A percentile compares a stretch with the other conserved stretches of the same genome.
Evolutionary conservation across 92 coral and sea anemone genomes (phyloP).

Genomic region (Siderastrea radians): DNA sequence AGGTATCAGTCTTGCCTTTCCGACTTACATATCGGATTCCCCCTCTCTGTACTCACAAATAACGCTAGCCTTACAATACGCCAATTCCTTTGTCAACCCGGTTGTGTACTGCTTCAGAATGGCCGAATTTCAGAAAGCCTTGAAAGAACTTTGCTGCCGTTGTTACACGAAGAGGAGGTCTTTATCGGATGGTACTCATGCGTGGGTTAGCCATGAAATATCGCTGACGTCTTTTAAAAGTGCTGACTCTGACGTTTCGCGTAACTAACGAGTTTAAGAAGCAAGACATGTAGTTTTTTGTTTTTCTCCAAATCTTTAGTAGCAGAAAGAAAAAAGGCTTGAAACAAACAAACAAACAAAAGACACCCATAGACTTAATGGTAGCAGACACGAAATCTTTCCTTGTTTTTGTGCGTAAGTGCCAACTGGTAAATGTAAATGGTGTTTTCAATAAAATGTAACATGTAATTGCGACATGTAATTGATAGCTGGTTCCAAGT

Average conservation of each 20-base stretch:
- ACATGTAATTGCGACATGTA: no score
- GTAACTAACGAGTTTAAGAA: no score
- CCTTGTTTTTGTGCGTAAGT: no score
- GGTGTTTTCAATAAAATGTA: no score
- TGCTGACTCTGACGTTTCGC: not conserved
- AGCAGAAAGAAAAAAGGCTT: no score
- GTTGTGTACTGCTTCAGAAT: conserved; percentile 14
- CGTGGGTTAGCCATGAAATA: not conserved
- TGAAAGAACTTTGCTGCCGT: not conserved
- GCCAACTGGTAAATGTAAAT: no score
- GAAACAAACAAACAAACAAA: no score
- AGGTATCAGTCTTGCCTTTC: not conserved
- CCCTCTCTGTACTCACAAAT: not conserved
- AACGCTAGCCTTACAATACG: not conserved
- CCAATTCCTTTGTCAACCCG: conserved; percentile 19
- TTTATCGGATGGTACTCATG: not conserved
- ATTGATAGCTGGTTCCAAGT: no score
- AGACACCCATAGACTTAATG: no score
- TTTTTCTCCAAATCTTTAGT: no score
- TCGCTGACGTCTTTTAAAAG: not conserved
- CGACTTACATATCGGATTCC: not conserved
- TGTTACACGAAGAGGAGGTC: not conserved
- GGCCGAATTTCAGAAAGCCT: not conserved
- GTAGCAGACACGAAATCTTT: no score
- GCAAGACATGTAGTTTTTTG: no score